A percentile compares a stretch with the other conserved stretches of the same genome.
phyloP scores from a whole-genome alignment of 2,797 vertebrate species.

The Petrocephalus schoutedeni region DNA sequence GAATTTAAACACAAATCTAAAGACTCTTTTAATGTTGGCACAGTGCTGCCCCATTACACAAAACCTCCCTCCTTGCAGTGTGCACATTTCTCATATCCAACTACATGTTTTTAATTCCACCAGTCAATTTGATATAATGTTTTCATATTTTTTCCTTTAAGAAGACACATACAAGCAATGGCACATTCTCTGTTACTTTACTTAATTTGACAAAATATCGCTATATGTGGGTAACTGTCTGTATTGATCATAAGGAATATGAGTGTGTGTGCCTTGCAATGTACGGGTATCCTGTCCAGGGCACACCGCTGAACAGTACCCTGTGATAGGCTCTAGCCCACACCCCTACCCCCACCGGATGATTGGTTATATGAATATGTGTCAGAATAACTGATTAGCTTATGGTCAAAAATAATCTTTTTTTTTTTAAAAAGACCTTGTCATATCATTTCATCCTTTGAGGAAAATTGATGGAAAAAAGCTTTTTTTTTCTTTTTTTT shows the following conservation, averaged over 20 bases:
- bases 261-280: background rate
- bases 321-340: background rate
- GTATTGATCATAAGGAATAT: background rate
- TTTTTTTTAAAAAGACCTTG: background rate
- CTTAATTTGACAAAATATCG: background rate
- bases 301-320: background rate
- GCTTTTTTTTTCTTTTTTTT: background rate
- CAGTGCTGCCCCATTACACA: background rate
- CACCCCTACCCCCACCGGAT: background rate
- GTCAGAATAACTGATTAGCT: background rate
- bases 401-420: background rate
- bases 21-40: background rate
- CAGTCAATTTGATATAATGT: background rate
- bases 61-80: background rate
- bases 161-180: background rate
- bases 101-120: background rate
- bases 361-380: background rate
- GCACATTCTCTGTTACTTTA: background rate
- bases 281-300: background rate
- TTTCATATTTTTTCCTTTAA: background rate
- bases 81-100: background rate
- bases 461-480: background rate
- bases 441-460: background rate
- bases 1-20: conserved; percentile 3
- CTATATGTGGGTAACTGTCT: background rate